Conservation (phyloP, 1,140 invertebrate species). For the Batillaria attramentaria region DNA sequence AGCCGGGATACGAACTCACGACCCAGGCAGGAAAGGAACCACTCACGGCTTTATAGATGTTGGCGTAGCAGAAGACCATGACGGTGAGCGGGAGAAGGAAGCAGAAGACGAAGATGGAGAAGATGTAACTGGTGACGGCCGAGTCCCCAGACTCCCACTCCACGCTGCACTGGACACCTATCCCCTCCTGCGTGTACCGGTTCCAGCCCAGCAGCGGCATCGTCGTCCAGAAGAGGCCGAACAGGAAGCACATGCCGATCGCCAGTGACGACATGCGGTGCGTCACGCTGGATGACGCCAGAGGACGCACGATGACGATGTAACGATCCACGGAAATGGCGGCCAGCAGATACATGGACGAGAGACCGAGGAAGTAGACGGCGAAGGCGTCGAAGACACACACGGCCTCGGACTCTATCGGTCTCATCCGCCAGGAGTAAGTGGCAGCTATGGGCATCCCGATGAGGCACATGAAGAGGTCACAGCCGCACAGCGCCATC, state of each 20-base stretch:
- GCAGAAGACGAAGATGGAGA: constrained; percentile 40
- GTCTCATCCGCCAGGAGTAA: constrained; percentile 24
- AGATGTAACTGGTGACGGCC: constrained; percentile 27
- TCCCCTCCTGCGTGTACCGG: constrained; percentile 34
- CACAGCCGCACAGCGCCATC: constrained; percentile 33
- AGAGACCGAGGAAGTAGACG: constrained; percentile 45
- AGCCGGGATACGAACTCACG: too few species aligned
- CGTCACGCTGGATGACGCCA: constrained; percentile 31
- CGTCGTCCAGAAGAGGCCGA: constrained; percentile 37
- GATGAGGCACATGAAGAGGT: constrained; percentile 38
- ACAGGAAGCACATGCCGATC: constrained; percentile 18
- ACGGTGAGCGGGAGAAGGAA: constrained; percentile 39
- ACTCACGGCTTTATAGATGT: constrained; percentile 39
- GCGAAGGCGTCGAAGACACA: constrained; percentile 40
- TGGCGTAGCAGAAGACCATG: constrained; percentile 43
- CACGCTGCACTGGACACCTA: constrained; percentile 42
- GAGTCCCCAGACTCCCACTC: constrained; percentile 24
- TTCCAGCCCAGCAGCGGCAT: constrained; percentile 48
- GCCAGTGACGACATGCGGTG: constrained; percentile 19
- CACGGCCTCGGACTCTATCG: constrained; percentile 4
- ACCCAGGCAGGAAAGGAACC: too few species aligned
- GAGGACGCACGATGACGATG: constrained; percentile 44
- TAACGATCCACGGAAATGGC: constrained; percentile 45
- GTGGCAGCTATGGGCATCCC: constrained; percentile 33
- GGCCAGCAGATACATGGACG: constrained; percentile 42